Evolutionary conservation across 2,113 vertebrate genomes (phyloP).

Genomic region (Oreochromis spilurus): DNA sequence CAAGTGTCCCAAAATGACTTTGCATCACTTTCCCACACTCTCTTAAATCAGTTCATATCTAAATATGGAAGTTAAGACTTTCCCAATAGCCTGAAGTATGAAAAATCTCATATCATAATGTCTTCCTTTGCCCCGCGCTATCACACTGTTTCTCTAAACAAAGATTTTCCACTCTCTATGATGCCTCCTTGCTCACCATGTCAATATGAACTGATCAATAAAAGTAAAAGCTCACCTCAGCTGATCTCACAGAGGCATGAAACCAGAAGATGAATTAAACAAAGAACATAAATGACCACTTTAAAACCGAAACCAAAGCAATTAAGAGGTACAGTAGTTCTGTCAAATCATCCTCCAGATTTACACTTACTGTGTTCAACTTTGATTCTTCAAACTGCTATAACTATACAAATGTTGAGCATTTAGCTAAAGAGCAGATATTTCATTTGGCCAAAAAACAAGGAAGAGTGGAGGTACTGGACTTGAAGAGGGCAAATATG

Average conservation of each 20-base stretch:
- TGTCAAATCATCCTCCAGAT: neutral
- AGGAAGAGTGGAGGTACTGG: neutral
- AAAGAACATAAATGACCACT: neutral
- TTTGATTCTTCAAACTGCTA: neutral
- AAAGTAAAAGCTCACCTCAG: neutral
- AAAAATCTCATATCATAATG: neutral
- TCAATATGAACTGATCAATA: constrained; percentile 11
- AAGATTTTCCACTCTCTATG: neutral
- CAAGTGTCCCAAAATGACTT: constrained; percentile 41
- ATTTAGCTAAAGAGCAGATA: neutral
- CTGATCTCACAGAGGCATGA: neutral
- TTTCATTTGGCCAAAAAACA: neutral
- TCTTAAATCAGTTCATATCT: constrained; percentile 7
- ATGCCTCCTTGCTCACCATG: neutral
- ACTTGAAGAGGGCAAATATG: neutral
- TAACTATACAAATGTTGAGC: neutral
- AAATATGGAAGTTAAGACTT: neutral
- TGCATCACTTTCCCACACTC: constrained; percentile 21
- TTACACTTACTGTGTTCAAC: neutral
- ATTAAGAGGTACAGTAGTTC: neutral
- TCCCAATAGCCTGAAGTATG: neutral
- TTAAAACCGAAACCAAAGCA: neutral
- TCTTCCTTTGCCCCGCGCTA: neutral
- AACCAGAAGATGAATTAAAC: neutral
- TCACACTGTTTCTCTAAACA: neutral